Conservation (phyloP, 2,888 invertebrate genomes). For the Rhamphomyia laevipes region DNA sequence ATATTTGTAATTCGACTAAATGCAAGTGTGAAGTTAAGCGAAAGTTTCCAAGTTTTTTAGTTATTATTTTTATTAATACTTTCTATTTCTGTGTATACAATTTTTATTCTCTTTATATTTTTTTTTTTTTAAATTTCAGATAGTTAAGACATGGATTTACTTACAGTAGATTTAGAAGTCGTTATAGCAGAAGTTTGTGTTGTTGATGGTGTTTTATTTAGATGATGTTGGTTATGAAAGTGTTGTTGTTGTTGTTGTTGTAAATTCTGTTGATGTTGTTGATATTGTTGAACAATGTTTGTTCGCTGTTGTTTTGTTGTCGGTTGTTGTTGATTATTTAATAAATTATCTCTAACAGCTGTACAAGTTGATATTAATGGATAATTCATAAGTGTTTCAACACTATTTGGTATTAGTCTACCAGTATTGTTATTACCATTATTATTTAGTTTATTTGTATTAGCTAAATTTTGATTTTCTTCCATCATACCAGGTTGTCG, state of each 20-base stretch:
- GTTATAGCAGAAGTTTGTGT: no score
- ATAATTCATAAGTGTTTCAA: slow-evolving; percentile 35
- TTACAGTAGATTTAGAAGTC: no score
- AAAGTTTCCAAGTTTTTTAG: neutral
- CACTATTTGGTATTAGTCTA: slow-evolving; percentile 32
- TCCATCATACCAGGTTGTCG: slow-evolving; percentile 41
- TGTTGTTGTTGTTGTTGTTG: slow-evolving; percentile 17
- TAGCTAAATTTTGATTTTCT: slow-evolving; percentile 22
- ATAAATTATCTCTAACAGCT: slow-evolving; percentile 34
- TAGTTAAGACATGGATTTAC: slow-evolving; percentile 6
- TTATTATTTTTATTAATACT: slow-evolving; percentile 2
- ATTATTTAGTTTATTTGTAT: slow-evolving; percentile 13
- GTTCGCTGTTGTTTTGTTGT: slow-evolving; percentile 36
- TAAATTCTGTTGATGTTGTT: slow-evolving; percentile 32
- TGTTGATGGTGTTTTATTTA: neutral
- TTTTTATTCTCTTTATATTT: slow-evolving; percentile 1
- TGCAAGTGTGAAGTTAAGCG: no score
- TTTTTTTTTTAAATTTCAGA: neutral
- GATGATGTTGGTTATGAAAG: neutral
- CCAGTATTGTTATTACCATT: slow-evolving; percentile 12
- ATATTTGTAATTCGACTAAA: no score
- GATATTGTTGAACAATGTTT: slow-evolving; percentile 36
- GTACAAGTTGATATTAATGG: slow-evolving; percentile 38
- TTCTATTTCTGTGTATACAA: neutral
- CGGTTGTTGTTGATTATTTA: slow-evolving; percentile 9